Evolutionary conservation across 2,888 invertebrate species (phyloP).

Genomic region (Ophion obscuratus): DNA sequence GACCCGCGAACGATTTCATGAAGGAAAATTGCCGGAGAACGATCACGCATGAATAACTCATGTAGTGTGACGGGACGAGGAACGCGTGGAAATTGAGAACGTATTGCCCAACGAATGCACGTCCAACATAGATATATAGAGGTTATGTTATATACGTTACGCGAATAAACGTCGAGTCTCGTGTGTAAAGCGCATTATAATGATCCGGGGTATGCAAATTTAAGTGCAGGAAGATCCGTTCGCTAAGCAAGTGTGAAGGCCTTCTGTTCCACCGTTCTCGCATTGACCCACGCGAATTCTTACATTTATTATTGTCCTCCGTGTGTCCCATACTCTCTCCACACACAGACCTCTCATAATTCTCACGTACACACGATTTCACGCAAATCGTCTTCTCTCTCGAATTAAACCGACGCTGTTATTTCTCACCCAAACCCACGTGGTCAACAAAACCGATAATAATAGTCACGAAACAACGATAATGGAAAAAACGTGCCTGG

Average conservation of each 20-base stretch:
- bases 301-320: conserved; percentile 20
- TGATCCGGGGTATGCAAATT: conserved; percentile 80
- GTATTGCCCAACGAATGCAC: conserved; percentile 45
- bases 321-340: conserved; percentile 1
- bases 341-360: background rate
- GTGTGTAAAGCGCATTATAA: conserved; percentile 67
- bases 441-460: background rate
- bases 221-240: conserved; percentile 81
- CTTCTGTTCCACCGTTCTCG: conserved; percentile 64
- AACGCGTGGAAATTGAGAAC: conserved; percentile 63
- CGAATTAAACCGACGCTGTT: background rate
- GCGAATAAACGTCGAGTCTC: conserved; percentile 65
- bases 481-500: background rate
- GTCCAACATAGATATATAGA: conserved; percentile 20
- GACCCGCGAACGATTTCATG: conserved; percentile 40
- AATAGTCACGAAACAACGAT: background rate
- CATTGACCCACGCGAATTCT: conserved; percentile 60
- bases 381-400: background rate
- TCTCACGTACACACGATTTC: background rate
- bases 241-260: conserved; percentile 75
- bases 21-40: conserved; percentile 48
- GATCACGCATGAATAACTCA: conserved; percentile 45
- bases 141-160: conserved; percentile 38
- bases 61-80: conserved; percentile 38
- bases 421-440: background rate